These are phyloP conservation scores for Forficula auricularia DNA, from an alignment of 1,140 invertebrate genomes.

Conservation along the genomic window DNA sequence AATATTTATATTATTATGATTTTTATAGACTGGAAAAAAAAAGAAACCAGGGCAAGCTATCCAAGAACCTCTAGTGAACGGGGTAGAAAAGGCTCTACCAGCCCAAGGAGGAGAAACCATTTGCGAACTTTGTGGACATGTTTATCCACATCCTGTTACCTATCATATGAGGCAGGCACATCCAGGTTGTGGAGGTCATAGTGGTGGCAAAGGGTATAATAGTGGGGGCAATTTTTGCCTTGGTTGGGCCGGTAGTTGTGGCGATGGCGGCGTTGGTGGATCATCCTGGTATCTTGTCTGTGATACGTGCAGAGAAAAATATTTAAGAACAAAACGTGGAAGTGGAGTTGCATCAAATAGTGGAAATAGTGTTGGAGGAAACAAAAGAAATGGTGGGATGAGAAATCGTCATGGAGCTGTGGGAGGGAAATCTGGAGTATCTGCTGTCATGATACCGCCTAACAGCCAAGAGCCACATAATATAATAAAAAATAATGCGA, in stretches of 20 bases:
- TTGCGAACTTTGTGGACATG: slow-evolving; percentile 73
- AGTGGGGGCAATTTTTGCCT: slow-evolving; percentile 65
- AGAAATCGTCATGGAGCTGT: slow-evolving; percentile 16
- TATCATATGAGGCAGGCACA: slow-evolving; percentile 81
- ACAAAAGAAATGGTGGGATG: slow-evolving; percentile 21
- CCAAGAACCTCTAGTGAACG: slow-evolving; percentile 11
- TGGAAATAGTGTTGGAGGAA: slow-evolving; percentile 20
- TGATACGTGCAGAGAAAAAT: slow-evolving; percentile 70
- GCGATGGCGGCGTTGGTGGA: slow-evolving; percentile 64
- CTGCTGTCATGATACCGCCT: no score
- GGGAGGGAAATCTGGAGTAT: slow-evolving; percentile 15
- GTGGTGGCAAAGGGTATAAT: slow-evolving; percentile 78
- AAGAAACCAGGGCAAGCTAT: slow-evolving; percentile 28
- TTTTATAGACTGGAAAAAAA: slow-evolving; percentile 28
- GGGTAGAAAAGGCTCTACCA: no score
- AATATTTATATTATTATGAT: no score
- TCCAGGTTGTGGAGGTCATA: slow-evolving; percentile 72
- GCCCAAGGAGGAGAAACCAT: slow-evolving; percentile 36
- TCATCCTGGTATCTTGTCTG: slow-evolving; percentile 85
- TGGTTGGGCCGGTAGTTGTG: slow-evolving; percentile 76
- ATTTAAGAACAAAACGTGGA: slow-evolving; percentile 39
- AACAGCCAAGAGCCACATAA: slow-evolving; percentile 43
- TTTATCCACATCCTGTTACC: slow-evolving; percentile 63
- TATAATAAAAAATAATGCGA: slow-evolving; percentile 80
- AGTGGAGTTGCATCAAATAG: slow-evolving; percentile 20